These are phyloP conservation scores for Acleris sparsana DNA, from an alignment of 2,888 invertebrate species.

Conservation along the genomic window DNA sequence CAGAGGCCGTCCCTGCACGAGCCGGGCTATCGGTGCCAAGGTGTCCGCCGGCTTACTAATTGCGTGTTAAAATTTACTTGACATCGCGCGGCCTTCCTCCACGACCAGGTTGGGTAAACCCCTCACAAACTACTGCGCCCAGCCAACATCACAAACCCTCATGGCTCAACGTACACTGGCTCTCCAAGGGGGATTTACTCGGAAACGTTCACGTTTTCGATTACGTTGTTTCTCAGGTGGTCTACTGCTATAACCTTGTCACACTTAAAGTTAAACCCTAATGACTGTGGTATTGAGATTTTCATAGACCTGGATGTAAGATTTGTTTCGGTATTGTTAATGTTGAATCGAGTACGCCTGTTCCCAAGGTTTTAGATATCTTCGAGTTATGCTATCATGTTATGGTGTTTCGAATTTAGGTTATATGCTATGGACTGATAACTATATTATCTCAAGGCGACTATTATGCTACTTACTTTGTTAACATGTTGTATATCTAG, in stretches of 20 bases:
- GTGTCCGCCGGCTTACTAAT: slow-evolving; percentile 72
- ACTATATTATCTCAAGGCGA: slow-evolving; percentile 79
- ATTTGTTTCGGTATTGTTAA: slow-evolving; percentile 19
- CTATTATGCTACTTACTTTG: slow-evolving; percentile 64
- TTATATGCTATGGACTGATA: slow-evolving; percentile 77
- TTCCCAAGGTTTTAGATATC: slow-evolving; percentile 16
- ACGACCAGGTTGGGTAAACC: slow-evolving; percentile 55
- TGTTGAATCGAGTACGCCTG: slow-evolving; percentile 8
- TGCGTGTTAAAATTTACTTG: slow-evolving; percentile 81
- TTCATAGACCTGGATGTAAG: slow-evolving; percentile 17
- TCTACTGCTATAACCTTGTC: slow-evolving; percentile 74
- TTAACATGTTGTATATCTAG: slow-evolving; percentile 21
- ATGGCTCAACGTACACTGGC: slow-evolving; percentile 52
- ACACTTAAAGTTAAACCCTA: slow-evolving; percentile 59
- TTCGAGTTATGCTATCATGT: slow-evolving; percentile 43
- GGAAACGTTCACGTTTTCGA: slow-evolving; percentile 60
- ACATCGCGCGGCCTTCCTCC: slow-evolving; percentile 74
- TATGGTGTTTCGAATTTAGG: slow-evolving; percentile 72
- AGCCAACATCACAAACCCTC: slow-evolving; percentile 49
- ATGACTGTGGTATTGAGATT: slow-evolving; percentile 26
- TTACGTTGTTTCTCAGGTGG: slow-evolving; percentile 72
- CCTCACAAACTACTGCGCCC: slow-evolving; percentile 43
- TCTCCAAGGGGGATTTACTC: slow-evolving; percentile 57
- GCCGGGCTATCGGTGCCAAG: slow-evolving; percentile 73
- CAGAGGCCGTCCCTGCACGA: slow-evolving; percentile 60